Percentiles rank a stretch among this genome's conserved stretches.
Conservation (phyloP, 2,888 invertebrate species). For the Euproctis similis region DNA sequence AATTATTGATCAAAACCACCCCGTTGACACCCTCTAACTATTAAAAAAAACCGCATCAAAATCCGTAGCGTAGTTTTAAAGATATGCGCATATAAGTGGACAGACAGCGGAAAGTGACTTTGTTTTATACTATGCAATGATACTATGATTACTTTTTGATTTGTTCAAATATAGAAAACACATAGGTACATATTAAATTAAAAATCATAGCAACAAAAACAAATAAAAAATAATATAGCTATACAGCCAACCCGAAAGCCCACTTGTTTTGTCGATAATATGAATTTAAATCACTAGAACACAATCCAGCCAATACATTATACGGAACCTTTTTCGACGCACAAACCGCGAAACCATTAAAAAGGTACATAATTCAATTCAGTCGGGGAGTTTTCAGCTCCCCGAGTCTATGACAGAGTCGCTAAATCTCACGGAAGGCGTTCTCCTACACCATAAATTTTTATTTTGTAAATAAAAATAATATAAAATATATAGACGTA, state of each 20-base stretch:
- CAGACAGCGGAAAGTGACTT: too few relatives aligned
- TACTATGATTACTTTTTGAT: too few relatives aligned
- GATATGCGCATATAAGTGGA: too few relatives aligned
- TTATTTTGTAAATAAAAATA: constrained; percentile 72
- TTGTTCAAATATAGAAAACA: too few relatives aligned
- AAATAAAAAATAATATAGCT: constrained; percentile 8
- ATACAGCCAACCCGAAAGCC: constrained; percentile 21
- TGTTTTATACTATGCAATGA: too few relatives aligned
- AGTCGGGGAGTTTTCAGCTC: constrained; percentile 59
- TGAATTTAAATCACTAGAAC: constrained; percentile 49
- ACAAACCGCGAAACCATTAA: constrained; percentile 57
- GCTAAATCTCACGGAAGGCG: constrained; percentile 74
- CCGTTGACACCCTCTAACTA: too few relatives aligned
- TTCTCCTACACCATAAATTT: constrained; percentile 65
- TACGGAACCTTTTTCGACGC: constrained; percentile 40
- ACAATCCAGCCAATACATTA: constrained; percentile 54
- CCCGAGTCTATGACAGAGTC: constrained; percentile 68
- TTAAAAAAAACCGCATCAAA: too few relatives aligned
- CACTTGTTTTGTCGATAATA: constrained; percentile 36
- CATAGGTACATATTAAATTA: not conserved
- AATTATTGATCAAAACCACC: too few relatives aligned
- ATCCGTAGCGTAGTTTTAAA: too few relatives aligned
- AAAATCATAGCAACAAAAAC: constrained; percentile 8
- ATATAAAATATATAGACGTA: too few relatives aligned
- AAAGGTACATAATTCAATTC: constrained; percentile 64